Percentiles rank a stretch among this genome's conserved stretches.
Conservation (phyloP, 2,113 vertebrate species). For the Ptilonorhynchus violaceus region DNA sequence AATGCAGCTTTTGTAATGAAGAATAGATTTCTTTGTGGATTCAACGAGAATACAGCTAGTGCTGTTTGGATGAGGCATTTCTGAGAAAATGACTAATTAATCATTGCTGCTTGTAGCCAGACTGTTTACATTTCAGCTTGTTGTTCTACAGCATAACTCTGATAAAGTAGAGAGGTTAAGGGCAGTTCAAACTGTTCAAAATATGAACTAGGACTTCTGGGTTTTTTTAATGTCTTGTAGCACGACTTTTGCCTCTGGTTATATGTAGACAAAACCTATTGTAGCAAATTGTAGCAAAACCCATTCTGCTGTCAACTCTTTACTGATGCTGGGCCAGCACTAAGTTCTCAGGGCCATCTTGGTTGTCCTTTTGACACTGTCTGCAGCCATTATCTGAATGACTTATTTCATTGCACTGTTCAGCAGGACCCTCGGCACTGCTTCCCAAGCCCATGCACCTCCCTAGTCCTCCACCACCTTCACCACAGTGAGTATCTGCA, state of each 20-base stretch:
- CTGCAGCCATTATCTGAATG: not conserved
- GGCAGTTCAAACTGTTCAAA: not conserved
- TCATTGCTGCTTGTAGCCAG: not conserved
- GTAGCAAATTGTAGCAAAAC: too few relatives aligned
- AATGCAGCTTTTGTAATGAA: not conserved
- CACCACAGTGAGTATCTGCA: not conserved
- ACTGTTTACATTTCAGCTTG: not conserved
- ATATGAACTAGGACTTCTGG: not conserved
- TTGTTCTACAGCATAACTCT: not conserved
- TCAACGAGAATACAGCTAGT: not conserved
- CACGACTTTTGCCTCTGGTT: not conserved
- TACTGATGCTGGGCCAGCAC: not conserved
- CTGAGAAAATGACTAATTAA: not conserved
- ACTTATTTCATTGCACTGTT: not conserved
- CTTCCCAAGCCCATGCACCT: not conserved
- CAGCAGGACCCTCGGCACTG: not conserved
- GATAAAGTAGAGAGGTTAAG: not conserved
- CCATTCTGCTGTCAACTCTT: not conserved
- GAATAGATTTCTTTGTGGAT: not conserved
- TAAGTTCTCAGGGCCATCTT: not conserved
- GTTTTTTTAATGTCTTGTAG: not conserved
- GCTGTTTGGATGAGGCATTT: not conserved
- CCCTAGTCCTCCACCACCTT: not conserved
- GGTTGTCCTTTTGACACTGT: not conserved
- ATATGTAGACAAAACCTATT: not conserved